phyloP scores from a whole-genome alignment of 2,888 invertebrate species.

The Chymomyza procnemis region DNA sequence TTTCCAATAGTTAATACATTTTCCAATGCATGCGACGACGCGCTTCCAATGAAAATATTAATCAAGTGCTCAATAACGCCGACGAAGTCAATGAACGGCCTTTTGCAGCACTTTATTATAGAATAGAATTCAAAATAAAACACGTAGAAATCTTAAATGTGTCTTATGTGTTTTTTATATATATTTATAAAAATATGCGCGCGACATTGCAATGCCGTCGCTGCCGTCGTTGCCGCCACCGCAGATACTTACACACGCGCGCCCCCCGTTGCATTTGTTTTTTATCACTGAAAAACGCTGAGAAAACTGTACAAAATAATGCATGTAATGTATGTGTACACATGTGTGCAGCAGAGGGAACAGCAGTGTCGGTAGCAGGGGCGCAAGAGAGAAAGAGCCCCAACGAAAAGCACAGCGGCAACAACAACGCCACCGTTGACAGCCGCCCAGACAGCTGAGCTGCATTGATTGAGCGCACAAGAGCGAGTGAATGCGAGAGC shows the following conservation, averaged over 20 bases:
- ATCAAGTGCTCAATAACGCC: slow-evolving; percentile 17
- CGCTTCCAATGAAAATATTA: neutral
- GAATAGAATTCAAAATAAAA: slow-evolving; percentile 38
- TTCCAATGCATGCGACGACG: slow-evolving; percentile 23
- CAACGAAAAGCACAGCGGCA: slow-evolving; percentile 7
- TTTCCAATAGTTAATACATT: neutral
- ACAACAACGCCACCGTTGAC: slow-evolving; percentile 21
- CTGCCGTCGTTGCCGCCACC: slow-evolving; percentile 11
- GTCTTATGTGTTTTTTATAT: slow-evolving; percentile 22
- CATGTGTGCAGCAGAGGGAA: neutral
- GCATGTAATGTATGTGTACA: no score
- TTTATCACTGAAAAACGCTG: slow-evolving; percentile 50
- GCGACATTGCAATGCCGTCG: slow-evolving; percentile 55
- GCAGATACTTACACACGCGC: no score
- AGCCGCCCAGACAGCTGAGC: slow-evolving; percentile 58
- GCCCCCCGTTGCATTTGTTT: slow-evolving; percentile 31
- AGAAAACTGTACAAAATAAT: slow-evolving; percentile 61
- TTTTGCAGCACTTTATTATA: slow-evolving; percentile 41
- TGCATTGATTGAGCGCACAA: slow-evolving; percentile 18
- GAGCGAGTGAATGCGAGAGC: slow-evolving; percentile 8
- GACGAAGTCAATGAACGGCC: slow-evolving; percentile 65
- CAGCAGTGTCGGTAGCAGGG: neutral
- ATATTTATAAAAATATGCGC: slow-evolving; percentile 45
- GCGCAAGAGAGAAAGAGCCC: neutral
- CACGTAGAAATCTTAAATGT: slow-evolving; percentile 24